These are phyloP conservation scores for Rhinopomastus cyanomelas DNA, from an alignment of 2,113 vertebrate genomes.

Conservation along the genomic window DNA sequence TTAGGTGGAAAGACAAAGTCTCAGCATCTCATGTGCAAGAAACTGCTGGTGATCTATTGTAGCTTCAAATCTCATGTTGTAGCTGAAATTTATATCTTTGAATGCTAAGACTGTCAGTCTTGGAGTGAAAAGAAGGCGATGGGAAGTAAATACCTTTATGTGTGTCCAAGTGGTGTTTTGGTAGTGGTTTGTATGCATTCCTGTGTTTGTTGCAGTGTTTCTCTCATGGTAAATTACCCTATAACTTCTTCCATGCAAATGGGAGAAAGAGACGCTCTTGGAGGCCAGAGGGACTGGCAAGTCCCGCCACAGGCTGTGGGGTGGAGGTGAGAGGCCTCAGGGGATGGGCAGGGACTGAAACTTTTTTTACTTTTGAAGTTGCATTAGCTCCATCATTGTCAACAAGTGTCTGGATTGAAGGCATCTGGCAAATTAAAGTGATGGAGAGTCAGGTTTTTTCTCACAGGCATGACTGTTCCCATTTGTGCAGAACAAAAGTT, in stretches of 20 bases:
- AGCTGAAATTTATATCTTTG: neutral
- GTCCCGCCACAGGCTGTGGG: conserved; percentile 7
- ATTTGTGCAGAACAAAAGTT: neutral
- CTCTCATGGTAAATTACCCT: neutral
- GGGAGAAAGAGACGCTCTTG: neutral
- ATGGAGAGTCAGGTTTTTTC: neutral
- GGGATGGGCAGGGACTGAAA: conserved; percentile 27
- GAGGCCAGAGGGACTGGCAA: neutral
- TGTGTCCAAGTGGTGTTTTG: neutral
- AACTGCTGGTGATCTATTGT: neutral
- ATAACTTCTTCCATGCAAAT: conserved; percentile 38
- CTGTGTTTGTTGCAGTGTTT: neutral
- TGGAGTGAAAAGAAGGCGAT: neutral
- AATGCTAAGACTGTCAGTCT: neutral
- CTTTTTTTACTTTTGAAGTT: conserved; percentile 19
- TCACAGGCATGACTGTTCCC: neutral
- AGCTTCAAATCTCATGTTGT: neutral
- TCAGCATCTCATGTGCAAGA: neutral
- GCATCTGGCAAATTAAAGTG: neutral
- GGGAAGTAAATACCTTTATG: neutral
- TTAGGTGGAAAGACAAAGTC: neutral
- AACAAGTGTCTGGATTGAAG: neutral
- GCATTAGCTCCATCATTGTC: neutral
- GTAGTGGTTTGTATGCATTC: conserved; percentile 3
- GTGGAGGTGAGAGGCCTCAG: conserved; percentile 26